phyloP scores from a whole-genome alignment of 1,140 invertebrate genomes.

The Metopolophium dirhodum region DNA sequence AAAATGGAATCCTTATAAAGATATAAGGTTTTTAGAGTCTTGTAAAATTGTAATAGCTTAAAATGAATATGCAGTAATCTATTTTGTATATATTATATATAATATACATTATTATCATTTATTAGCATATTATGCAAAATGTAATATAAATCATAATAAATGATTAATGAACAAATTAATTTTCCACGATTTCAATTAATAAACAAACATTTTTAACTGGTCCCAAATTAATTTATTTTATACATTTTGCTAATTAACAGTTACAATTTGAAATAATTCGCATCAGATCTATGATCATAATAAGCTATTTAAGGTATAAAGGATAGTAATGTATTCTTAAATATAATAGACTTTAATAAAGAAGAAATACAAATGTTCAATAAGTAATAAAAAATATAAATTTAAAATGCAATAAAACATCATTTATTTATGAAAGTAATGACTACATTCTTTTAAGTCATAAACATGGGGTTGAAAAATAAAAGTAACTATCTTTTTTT shows the following conservation, averaged over 20 bases:
- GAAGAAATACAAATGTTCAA: slow-evolving; percentile 11
- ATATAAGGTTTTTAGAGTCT: slow-evolving; percentile 1
- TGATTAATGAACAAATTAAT: background rate
- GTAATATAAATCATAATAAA: background rate
- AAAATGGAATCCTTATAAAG: slow-evolving; percentile 27
- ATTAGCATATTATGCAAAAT: background rate
- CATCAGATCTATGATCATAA: slow-evolving; percentile 42
- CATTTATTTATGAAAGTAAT: slow-evolving; percentile 27
- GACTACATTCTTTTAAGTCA: slow-evolving; percentile 34
- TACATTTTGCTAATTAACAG: slow-evolving; percentile 24
- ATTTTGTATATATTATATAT: background rate
- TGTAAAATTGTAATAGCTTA: slow-evolving; percentile 44
- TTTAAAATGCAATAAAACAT: slow-evolving; percentile 30
- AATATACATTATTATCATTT: background rate
- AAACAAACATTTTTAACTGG: slow-evolving; percentile 39
- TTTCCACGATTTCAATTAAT: background rate
- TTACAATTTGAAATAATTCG: slow-evolving; percentile 41
- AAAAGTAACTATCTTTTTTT: slow-evolving; percentile 40
- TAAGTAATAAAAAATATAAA: slow-evolving; percentile 44
- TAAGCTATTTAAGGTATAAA: slow-evolving; percentile 22
- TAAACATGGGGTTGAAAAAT: slow-evolving; percentile 21
- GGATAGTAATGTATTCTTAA: slow-evolving; percentile 36
- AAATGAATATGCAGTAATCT: background rate
- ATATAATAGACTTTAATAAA: slow-evolving; percentile 36
- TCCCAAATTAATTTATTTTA: slow-evolving; percentile 35